Conservation (phyloP, 2,797 vertebrate genomes). For the Arvicola amphibius region DNA sequence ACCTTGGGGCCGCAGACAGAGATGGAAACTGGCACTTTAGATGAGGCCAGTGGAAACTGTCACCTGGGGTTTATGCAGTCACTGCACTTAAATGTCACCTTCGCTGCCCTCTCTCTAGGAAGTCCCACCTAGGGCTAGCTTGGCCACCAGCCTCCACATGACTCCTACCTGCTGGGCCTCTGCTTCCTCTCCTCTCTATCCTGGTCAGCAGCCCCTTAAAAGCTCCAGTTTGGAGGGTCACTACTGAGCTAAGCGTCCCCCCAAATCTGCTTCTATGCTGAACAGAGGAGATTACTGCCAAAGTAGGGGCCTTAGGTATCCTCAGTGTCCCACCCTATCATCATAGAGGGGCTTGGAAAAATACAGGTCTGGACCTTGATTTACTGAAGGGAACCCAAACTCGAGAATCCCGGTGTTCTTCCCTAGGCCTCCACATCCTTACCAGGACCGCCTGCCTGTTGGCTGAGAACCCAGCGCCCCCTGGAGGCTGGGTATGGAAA, state of each 20-base stretch:
- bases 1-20: no score
- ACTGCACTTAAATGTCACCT: neutral
- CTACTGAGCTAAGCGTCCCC: neutral
- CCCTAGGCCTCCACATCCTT: neutral
- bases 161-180: neutral
- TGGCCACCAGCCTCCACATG: neutral
- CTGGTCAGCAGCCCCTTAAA: neutral
- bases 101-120: neutral
- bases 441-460: neutral
- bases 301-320: neutral
- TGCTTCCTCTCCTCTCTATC: neutral
- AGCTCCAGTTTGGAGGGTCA: neutral
- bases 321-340: neutral
- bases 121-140: rapidly evolving
- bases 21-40: neutral
- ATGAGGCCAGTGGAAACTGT: neutral
- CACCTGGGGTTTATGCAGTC: neutral
- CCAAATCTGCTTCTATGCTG: neutral
- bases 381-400: neutral
- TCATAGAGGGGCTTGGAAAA: neutral
- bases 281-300: neutral
- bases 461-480: neutral
- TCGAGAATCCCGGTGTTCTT: neutral
- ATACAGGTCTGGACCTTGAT: neutral
- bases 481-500: neutral